Base-by-base conservation (phyloP, 2,888 invertebrate species). In the Ophion obscuratus region DNA sequence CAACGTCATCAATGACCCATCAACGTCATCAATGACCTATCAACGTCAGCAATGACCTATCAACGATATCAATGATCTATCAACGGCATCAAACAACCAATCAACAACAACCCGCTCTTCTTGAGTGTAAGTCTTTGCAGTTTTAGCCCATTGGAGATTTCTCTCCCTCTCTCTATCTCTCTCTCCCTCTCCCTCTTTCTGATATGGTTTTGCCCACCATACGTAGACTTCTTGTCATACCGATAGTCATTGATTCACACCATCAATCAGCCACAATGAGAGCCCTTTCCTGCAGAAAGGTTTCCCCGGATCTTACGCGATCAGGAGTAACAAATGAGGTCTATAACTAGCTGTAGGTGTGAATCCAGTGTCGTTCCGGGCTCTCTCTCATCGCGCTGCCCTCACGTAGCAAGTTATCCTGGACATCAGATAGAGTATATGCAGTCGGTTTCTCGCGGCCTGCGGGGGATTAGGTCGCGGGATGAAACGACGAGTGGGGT, bases 401-500 rank as follows among this genome's bases (percentile, higher is more conserved):
- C 14, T n/a, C 40, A 24, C n/a, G 59, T 27, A 6, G 14, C 67
- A 61, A 78, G 68, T 61, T 40, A 17, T n/a, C 20, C 59, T 68
- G 24, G 4, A 14, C n/a, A 44, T 61, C 17, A 36, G 62, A 71
- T 53, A 47, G 44, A 62, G 57, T 36, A 70, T 24, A 71, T 17
- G 64, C 14, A 70, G 78, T 78, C 78, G 78, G 57, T 62, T 66
- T 70, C 78, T 62, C 57, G 68, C 62, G 85, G 85, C 74, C 75
- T 82, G 81, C 74, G 81, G 82, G 84, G 79, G 88, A 79, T 84
- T 85, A 89, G 83, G 79, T 74, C 64, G 82, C 75, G 64, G 87
- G 87, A 89, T 87, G 88, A 74, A 71, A 90, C 88, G 89, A 86
- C 81, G 86, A 86, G 88, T 76, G 47, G 76, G 71, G 67, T 89